Conservation (phyloP, 2,113 vertebrate genomes). For the Calidris pugnax region DNA sequence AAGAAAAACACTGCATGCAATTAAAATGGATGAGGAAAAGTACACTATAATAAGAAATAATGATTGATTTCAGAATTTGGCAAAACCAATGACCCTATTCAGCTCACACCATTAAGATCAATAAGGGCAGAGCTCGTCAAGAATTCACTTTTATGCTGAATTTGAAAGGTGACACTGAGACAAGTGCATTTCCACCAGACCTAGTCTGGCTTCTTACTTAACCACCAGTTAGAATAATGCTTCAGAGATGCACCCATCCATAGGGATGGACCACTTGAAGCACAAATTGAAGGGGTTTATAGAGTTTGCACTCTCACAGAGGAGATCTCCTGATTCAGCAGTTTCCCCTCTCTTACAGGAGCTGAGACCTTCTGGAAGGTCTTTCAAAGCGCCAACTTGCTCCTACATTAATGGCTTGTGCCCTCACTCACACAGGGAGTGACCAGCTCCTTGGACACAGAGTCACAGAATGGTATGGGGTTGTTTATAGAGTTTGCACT, state of each 20-base stretch:
- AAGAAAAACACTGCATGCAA: background rate
- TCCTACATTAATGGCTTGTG: background rate
- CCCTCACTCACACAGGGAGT: background rate
- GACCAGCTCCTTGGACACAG: fast-evolving
- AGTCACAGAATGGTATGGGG: too few species aligned
- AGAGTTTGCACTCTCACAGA: background rate
- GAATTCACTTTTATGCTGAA: background rate
- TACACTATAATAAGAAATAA: background rate
- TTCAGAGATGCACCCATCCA: background rate
- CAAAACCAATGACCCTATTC: background rate
- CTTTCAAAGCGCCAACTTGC: background rate
- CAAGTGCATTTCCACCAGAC: background rate
- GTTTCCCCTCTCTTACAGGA: background rate
- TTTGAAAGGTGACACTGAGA: background rate
- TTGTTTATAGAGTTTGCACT: background rate
- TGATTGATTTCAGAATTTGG: background rate
- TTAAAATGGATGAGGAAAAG: background rate
- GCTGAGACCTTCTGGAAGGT: background rate
- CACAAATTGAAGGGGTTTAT: background rate
- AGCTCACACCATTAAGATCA: background rate
- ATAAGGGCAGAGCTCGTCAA: background rate
- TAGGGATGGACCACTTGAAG: background rate
- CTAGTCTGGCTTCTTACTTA: background rate
- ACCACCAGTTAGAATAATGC: background rate
- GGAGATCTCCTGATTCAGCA: background rate